Conservation (phyloP, 2,797 vertebrate species). For the Vipera latastei region DNA sequence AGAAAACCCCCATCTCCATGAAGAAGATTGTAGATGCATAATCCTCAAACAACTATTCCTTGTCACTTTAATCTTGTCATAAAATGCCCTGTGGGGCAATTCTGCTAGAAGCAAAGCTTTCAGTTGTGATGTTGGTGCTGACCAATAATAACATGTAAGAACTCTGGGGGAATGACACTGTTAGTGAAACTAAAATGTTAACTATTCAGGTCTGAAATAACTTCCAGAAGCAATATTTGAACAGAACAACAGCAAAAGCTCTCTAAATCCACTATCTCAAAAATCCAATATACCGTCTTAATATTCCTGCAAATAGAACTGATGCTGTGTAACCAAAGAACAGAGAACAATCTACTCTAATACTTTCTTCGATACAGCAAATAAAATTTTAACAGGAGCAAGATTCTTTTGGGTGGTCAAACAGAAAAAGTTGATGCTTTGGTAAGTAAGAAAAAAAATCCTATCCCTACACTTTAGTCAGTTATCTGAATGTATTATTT, state of each 20-base stretch:
- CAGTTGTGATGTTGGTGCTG: background rate
- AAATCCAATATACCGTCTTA: background rate
- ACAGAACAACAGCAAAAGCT: background rate
- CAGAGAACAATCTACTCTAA: background rate
- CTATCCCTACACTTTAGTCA: background rate
- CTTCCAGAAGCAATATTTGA: background rate
- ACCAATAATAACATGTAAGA: background rate
- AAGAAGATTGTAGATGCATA: background rate
- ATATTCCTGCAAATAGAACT: background rate
- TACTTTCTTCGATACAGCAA: background rate
- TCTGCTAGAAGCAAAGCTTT: background rate
- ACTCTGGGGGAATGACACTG: background rate
- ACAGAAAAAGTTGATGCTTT: background rate
- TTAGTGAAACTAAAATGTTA: background rate
- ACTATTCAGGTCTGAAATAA: background rate
- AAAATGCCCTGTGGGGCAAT: background rate
- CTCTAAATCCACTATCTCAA: background rate
- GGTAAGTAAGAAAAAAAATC: background rate
- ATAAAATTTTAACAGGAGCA: background rate
- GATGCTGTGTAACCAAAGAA: background rate
- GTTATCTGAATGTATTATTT: background rate
- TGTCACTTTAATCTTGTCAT: background rate
- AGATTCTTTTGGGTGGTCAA: background rate
- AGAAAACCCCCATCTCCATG: background rate
- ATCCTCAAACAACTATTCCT: background rate